A percentile compares a stretch with the other conserved stretches of the same genome.
These are phyloP conservation scores for Tinamus guttatus DNA, from an alignment of 2,113 vertebrate genomes.

Conservation along the genomic window DNA sequence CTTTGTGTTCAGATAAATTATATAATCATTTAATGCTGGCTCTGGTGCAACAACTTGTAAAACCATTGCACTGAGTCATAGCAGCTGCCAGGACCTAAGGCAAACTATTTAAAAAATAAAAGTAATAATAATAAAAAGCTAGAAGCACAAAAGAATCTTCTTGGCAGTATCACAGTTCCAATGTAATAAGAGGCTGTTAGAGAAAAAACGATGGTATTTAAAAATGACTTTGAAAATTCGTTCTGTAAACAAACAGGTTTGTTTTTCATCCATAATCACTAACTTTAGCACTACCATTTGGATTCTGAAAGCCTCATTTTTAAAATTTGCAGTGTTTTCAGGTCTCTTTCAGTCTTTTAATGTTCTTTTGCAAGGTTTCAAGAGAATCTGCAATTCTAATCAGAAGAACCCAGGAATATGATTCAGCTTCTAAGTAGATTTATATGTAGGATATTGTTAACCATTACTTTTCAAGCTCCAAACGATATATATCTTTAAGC, in stretches of 20 bases:
- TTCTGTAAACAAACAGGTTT: background rate
- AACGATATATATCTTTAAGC: background rate
- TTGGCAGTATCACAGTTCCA: background rate
- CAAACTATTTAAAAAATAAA: background rate
- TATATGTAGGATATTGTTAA: constrained; percentile 12
- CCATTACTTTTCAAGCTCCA: background rate
- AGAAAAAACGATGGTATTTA: constrained; percentile 11
- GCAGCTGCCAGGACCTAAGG: constrained; percentile 45
- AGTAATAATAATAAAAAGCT: background rate
- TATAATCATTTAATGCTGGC: constrained; percentile 45
- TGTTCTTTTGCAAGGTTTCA: background rate
- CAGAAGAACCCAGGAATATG: background rate
- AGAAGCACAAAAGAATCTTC: constrained; percentile 11
- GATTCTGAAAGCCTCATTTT: background rate
- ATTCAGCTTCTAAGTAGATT: background rate
- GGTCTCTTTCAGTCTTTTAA: background rate
- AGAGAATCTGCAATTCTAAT: background rate
- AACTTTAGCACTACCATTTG: background rate
- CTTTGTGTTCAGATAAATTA: constrained; percentile 48
- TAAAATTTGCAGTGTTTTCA: background rate
- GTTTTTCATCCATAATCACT: background rate
- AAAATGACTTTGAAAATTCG: background rate
- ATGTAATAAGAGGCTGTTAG: background rate
- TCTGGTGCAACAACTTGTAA: background rate
- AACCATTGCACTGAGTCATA: constrained; percentile 44